phyloP scores from a whole-genome alignment of 1,140 invertebrate species.

The Danaus melanippus region DNA sequence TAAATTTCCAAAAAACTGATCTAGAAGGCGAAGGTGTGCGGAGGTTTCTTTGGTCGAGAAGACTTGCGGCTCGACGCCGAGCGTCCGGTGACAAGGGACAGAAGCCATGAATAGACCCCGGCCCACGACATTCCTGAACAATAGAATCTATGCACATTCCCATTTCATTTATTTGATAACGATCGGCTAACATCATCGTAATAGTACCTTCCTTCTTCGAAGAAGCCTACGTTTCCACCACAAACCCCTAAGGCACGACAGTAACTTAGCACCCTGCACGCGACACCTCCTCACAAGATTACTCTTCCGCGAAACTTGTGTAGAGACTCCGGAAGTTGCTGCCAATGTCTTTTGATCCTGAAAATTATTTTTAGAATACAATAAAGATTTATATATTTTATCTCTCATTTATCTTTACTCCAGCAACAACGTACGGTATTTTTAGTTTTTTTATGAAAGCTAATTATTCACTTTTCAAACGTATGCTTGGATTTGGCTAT shows the following conservation, averaged over 20 bases:
- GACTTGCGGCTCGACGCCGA: constrained; percentile 35
- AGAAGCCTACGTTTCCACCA: constrained; percentile 50
- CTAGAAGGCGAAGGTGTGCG: constrained; percentile 30
- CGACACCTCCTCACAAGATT: constrained; percentile 45
- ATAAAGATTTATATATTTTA: background rate
- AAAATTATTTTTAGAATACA: constrained; percentile 7
- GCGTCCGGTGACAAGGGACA: constrained; percentile 44
- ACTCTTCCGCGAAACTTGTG: constrained; percentile 35
- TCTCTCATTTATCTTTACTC: too few species aligned
- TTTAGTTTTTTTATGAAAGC: too few species aligned
- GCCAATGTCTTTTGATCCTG: constrained; percentile 28
- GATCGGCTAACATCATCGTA: background rate
- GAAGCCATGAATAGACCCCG: constrained; percentile 25
- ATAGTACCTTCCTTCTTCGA: constrained; percentile 39
- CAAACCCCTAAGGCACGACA: constrained; percentile 48
- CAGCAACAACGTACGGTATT: too few species aligned
- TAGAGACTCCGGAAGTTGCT: constrained; percentile 30
- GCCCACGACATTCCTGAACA: constrained; percentile 28
- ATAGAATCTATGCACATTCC: background rate
- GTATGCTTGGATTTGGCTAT: too few species aligned
- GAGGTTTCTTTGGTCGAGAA: constrained; percentile 38
- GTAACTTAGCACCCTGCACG: constrained; percentile 38
- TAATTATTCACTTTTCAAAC: too few species aligned
- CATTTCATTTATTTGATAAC: too few species aligned
- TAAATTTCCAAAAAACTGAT: constrained; percentile 49